Conservation (phyloP, 2,888 invertebrate species). For the Metacarcinus magister region DNA sequence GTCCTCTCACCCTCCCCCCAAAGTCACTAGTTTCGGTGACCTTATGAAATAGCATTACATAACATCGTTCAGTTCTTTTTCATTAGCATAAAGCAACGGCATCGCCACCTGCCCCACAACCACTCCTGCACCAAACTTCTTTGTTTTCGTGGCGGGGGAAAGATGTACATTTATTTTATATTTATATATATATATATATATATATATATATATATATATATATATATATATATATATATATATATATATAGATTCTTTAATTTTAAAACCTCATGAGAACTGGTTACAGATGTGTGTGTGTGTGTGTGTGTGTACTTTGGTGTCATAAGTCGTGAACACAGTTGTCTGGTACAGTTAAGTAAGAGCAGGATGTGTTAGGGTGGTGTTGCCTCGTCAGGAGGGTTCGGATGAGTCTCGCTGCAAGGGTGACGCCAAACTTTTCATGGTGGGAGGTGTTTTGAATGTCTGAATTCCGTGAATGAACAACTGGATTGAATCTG, state of each 20-base stretch:
- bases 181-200: neutral
- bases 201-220: neutral
- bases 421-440: neutral
- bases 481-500: neutral
- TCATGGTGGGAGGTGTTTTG: neutral
- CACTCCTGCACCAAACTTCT: neutral
- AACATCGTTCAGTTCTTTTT: neutral
- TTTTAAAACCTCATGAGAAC: neutral
- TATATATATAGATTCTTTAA: neutral
- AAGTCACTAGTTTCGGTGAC: neutral
- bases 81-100: constrained; percentile 49
- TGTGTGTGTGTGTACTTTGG: neutral
- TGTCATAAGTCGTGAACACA: neutral
- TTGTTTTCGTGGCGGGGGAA: neutral
- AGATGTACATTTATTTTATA: neutral
- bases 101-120: neutral
- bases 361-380: neutral
- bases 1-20: neutral
- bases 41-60: neutral
- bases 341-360: neutral
- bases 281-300: neutral
- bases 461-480: neutral
- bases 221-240: constrained; percentile 4
- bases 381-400: neutral
- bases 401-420: neutral